A percentile compares a stretch with the other conserved stretches of the same genome.
These are phyloP conservation scores for Papilio dardanus DNA, from an alignment of 1,140 invertebrate genomes.

Conservation along the genomic window DNA sequence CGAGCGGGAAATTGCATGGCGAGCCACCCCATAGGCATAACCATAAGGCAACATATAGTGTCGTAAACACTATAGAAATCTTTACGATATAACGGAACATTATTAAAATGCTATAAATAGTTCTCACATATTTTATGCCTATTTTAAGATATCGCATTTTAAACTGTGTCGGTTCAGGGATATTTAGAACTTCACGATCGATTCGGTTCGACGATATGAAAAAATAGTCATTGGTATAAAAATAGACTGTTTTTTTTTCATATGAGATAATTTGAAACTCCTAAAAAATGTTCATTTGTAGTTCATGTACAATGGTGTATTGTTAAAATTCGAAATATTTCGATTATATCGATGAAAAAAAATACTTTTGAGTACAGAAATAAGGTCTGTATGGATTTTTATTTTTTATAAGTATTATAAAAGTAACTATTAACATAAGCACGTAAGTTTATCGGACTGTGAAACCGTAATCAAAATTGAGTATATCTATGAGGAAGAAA, in stretches of 20 bases:
- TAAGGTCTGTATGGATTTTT: no score
- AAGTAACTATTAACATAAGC: not conserved
- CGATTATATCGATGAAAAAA: not conserved
- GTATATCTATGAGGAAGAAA: not conserved
- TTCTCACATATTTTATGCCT: not conserved
- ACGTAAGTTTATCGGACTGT: not conserved
- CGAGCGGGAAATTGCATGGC: constrained; percentile 28
- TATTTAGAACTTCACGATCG: not conserved
- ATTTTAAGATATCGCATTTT: not conserved
- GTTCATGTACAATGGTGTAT: not conserved
- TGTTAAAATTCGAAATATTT: not conserved
- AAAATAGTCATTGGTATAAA: not conserved
- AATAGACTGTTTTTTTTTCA: not conserved
- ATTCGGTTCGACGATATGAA: not conserved
- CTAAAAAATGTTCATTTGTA: not conserved
- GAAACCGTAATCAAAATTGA: constrained; percentile 5
- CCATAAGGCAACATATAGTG: not conserved
- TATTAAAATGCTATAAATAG: not conserved
- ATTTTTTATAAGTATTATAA: no score
- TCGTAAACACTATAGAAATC: not conserved
- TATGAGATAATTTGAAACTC: not conserved
- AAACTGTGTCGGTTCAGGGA: not conserved
- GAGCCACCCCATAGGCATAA: constrained; percentile 9
- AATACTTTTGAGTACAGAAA: no score
- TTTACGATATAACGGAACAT: not conserved